Base-by-base conservation (phyloP, 2,888 invertebrate species). In the Aricia artaxerxes region DNA sequence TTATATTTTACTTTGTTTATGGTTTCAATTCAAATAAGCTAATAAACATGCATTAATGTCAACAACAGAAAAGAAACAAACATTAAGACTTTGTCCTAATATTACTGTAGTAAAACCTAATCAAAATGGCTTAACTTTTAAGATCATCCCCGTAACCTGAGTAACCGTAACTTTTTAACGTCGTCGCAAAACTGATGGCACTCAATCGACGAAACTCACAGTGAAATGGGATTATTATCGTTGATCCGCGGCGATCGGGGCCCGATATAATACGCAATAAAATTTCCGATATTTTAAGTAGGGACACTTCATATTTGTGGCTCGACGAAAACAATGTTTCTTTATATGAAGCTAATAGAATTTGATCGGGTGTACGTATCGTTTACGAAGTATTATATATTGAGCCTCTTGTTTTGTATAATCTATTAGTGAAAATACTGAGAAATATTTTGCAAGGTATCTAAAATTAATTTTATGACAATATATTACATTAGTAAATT, bases 151-250 rank as follows among this genome's bases (percentile, higher is more conserved):
- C 44, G 64, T 64, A 78, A 64, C 44, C 49, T 44, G 24, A 69
- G 69, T 69, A 78, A 78, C 75, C 49, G 78, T 80, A 78, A 80
- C 40, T 76, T 80, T 80, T 77, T 78, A 88, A 84, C 86, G 84
- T 85, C 80, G 35, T 69, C 69, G 85, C 86, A 86, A 69, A 78
- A 78, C 69, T 49, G 78, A 69, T 57, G 77, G 11, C n/a, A 87
- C 88, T 85, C 88, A 90, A 91, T 89, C 86, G 88, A 86, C 86
- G 83, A 88, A 90, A 89, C 88, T 90, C 88, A 87, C 86, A 89
- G 89, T 87, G 88, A 89, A 90, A 91, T 89, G 87, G 88, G 87
- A 89, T 90, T 90, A 89, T 90, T 90, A 90, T 88, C 88, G 88
- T 86, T 91, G 90, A 91, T 90, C 90, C 88, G 88, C 88, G 89